Base-by-base conservation (phyloP, 1,140 invertebrate species). In the Nylanderia fulva region DNA sequence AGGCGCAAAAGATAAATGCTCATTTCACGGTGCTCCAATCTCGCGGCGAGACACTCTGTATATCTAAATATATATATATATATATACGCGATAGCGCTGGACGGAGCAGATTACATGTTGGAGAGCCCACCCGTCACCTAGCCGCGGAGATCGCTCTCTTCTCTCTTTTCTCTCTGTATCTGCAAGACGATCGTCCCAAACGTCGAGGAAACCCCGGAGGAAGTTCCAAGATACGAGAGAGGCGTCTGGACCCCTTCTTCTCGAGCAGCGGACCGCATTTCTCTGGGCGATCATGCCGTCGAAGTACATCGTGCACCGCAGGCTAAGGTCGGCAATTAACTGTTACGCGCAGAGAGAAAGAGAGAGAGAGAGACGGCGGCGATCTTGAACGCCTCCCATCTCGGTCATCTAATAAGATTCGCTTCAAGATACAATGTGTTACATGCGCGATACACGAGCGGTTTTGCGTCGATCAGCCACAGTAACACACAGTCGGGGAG, bases 91-190 rank as follows among this genome's bases (percentile, higher is more conserved):
- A 9, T 82, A 45, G 52, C 72, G 45, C 52, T 58, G 77, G 52
- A 45, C 36, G 76, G 88, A 85, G 83, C 64, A 92, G 90, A 92
- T 92, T 91, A 86, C 90, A 89, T 86, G 87, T 90, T 92, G 86
- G 45, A 91, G 89, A 91, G 89, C 88, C 89, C 89, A 90, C 86
- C 86, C 87, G 88, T 89, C 87, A 86, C 84, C 89, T 85, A 86
- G 86, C 85, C 88, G 86, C 84, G 84, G 85, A 45, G 42, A 74
- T 86, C 68, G 56, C 77, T 33, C 45, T 33, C 80, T 15, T 72
- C 36, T 42, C 8, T 27, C 64, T 11, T 79, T 54, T 52, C 71
- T 63, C 29, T 63, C 29, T 6, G 69, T 33, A 33, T 64, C 42
- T 60, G 54, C 21, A 66, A 82, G 61, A 58, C 52, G 86, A 71